phyloP scores from a whole-genome alignment of 1,140 invertebrate genomes.

The Tetramorium parvispinum region DNA sequence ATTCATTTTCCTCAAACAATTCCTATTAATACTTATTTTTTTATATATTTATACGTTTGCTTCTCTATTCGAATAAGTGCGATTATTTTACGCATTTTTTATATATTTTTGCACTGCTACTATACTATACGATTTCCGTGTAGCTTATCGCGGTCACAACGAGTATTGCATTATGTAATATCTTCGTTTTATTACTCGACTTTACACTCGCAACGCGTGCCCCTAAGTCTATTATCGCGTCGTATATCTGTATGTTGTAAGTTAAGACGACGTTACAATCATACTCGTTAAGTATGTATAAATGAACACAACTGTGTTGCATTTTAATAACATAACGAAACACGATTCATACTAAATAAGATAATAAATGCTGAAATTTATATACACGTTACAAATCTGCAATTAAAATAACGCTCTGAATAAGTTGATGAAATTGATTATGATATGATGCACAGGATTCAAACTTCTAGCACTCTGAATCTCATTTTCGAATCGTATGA shows the following conservation, averaged over 20 bases:
- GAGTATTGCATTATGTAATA: neutral
- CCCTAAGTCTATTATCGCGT: neutral
- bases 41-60: slow-evolving; percentile 24
- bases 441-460: neutral
- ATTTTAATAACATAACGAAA: neutral
- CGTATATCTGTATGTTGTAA: neutral
- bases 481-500: neutral
- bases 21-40: slow-evolving; percentile 20
- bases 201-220: neutral
- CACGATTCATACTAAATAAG: neutral
- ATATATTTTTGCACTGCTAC: neutral
- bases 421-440: neutral
- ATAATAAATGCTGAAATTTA: slow-evolving; percentile 1
- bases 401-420: neutral
- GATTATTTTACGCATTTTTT: slow-evolving; percentile 21
- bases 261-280: neutral
- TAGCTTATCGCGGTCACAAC: neutral
- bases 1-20: slow-evolving; percentile 25
- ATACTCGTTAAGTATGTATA: neutral
- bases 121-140: neutral
- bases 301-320: neutral
- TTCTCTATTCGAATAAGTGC: neutral
- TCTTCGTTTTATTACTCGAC: neutral
- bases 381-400: neutral
- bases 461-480: neutral